Percentiles rank a stretch among this genome's conserved stretches.
Evolutionary conservation across 2,113 vertebrate genomes (phyloP).

Genomic region (Dipodomys stephensi): DNA sequence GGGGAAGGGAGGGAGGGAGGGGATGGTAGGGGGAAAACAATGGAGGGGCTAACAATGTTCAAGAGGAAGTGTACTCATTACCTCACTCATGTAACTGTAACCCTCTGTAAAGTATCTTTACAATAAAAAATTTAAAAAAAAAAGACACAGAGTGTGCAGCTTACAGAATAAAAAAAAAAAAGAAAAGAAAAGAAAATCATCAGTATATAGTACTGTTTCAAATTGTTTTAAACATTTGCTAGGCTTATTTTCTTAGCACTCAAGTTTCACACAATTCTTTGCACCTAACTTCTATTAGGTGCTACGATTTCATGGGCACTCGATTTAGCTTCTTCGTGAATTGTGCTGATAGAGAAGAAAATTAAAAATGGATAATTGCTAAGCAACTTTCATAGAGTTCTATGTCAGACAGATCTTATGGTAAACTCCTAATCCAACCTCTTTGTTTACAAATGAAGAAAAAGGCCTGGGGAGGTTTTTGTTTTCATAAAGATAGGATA

Average conservation of each 20-base stretch:
- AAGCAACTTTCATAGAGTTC: conserved; percentile 42
- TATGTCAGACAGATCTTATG: neutral
- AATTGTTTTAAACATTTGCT: neutral
- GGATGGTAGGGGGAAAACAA: no score
- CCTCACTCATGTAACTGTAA: no score
- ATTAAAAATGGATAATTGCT: conserved; percentile 25
- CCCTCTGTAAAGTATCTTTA: no score
- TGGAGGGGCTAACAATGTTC: no score
- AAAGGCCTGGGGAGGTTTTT: neutral
- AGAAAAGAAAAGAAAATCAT: no score
- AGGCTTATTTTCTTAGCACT: neutral
- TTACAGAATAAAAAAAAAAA: no score
- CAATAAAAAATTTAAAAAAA: no score
- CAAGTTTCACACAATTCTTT: conserved; percentile 8
- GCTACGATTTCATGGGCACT: neutral
- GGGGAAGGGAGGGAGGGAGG: no score
- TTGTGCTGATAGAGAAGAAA: conserved; percentile 24
- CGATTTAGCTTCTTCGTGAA: neutral
- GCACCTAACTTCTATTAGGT: conserved; percentile 1
- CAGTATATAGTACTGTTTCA: neutral
- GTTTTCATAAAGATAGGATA: neutral
- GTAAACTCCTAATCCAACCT: conserved; percentile 1
- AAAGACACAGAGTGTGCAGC: no score
- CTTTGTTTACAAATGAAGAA: conserved; percentile 26
- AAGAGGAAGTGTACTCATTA: no score